Conservation (phyloP, 2,113 vertebrate genomes). For the Echinops telfairi region DNA sequence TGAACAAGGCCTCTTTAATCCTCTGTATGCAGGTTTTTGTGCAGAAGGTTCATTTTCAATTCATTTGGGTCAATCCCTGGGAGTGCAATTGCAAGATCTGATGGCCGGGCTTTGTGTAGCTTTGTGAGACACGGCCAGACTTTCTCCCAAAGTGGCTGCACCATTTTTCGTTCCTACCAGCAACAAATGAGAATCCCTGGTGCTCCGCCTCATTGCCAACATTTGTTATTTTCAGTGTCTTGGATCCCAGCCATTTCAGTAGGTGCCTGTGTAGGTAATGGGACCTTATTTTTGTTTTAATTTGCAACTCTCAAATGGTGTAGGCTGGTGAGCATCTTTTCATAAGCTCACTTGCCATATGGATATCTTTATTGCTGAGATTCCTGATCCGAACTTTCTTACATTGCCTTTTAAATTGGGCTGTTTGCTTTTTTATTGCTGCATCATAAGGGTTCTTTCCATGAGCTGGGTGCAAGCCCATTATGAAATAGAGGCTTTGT, state of each 20-base stretch:
- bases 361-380: background rate
- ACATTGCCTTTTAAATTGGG: background rate
- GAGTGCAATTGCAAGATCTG: too few species aligned
- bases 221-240: too few species aligned
- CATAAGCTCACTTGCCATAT: background rate
- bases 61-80: background rate
- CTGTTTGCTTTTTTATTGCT: background rate
- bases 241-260: too few species aligned
- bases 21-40: background rate
- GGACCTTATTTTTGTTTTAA: background rate
- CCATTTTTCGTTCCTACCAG: fast-evolving
- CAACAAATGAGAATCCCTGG: fast-evolving
- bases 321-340: background rate
- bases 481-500: background rate
- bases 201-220: too few species aligned
- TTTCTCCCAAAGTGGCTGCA: fast-evolving
- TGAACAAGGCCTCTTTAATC: background rate
- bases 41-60: too few species aligned
- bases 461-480: background rate
- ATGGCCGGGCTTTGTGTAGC: fast-evolving
- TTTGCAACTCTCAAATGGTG: background rate
- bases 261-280: background rate
- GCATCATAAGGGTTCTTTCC: background rate
- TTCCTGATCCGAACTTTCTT: background rate
- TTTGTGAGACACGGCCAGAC: background rate